phyloP scores from a whole-genome alignment of 1,140 invertebrate species.

The silkworm (Bombyx mori) region DNA sequence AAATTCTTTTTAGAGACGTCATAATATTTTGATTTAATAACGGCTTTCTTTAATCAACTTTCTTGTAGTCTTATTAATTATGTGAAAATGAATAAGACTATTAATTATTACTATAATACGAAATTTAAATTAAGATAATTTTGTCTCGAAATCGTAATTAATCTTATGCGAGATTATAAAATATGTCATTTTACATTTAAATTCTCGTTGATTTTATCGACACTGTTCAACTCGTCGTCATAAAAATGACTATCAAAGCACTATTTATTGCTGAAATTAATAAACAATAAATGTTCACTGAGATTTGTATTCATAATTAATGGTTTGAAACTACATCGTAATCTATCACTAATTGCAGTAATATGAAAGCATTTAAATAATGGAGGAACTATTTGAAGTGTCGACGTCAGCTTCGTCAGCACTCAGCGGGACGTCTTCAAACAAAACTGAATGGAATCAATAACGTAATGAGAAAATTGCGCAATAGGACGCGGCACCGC shows the following conservation, averaged over 20 bases:
- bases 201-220: too few species aligned
- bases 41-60: constrained; percentile 19
- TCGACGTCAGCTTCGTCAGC: constrained; percentile 34
- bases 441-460: constrained; percentile 58
- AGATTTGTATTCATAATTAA: too few species aligned
- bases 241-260: not conserved
- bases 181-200: too few species aligned
- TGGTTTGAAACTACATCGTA: too few species aligned
- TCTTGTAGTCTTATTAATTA: constrained; percentile 13
- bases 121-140: too few species aligned
- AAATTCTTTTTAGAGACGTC: constrained; percentile 15
- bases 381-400: constrained; percentile 14
- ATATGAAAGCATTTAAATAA: too few species aligned
- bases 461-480: constrained; percentile 64
- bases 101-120: too few species aligned
- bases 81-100: constrained; percentile 4
- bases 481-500: constrained; percentile 28
- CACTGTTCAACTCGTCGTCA: not conserved
- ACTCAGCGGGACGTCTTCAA: constrained; percentile 44
- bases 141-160: too few species aligned
- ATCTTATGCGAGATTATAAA: too few species aligned
- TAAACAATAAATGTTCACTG: not conserved
- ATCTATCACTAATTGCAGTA: too few species aligned
- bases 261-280: not conserved
- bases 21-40: constrained; percentile 18